A percentile compares a stretch with the other conserved stretches of the same genome.
Evolutionary conservation across 2,113 vertebrate genomes (phyloP).

Genomic region (Limanda limanda): DNA sequence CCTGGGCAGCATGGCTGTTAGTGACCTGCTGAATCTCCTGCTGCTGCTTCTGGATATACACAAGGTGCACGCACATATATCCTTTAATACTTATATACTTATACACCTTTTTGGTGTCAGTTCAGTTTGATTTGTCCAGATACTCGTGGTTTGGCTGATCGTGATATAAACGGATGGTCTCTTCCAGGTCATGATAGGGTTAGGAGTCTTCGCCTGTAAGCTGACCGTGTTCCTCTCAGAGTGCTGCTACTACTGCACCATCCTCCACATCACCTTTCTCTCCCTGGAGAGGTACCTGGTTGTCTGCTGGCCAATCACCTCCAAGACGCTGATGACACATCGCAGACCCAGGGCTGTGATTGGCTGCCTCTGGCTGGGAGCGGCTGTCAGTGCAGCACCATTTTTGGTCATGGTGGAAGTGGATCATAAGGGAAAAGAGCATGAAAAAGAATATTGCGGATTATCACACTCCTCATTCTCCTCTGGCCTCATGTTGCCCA

Average conservation of each 20-base stretch:
- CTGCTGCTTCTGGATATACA: slow-evolving; percentile 84
- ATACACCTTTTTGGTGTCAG: no score
- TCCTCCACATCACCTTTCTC: slow-evolving; percentile 85
- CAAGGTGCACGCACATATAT: slow-evolving; percentile 67
- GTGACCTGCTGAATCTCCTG: slow-evolving; percentile 82
- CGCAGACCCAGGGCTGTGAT: slow-evolving; percentile 77
- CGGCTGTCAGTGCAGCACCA: slow-evolving; percentile 76
- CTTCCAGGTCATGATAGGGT: slow-evolving; percentile 78
- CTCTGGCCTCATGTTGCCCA: slow-evolving; percentile 81
- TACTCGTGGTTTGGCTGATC: no score
- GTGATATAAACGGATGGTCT: not conserved
- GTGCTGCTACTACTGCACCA: slow-evolving; percentile 84
- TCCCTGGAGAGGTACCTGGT: slow-evolving; percentile 84
- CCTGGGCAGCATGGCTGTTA: slow-evolving; percentile 86
- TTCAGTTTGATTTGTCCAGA: no score
- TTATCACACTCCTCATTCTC: no score
- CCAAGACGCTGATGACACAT: slow-evolving; percentile 79
- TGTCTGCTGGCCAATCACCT: slow-evolving; percentile 81
- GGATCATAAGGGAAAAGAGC: no score
- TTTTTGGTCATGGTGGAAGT: slow-evolving; percentile 74
- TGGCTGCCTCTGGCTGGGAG: slow-evolving; percentile 78
- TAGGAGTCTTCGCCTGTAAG: slow-evolving; percentile 80
- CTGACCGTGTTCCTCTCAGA: slow-evolving; percentile 83
- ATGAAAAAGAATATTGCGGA: no score
- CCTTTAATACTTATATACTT: no score